Conservation (phyloP, 2,888 invertebrate genomes). For the Eilema caniola region DNA sequence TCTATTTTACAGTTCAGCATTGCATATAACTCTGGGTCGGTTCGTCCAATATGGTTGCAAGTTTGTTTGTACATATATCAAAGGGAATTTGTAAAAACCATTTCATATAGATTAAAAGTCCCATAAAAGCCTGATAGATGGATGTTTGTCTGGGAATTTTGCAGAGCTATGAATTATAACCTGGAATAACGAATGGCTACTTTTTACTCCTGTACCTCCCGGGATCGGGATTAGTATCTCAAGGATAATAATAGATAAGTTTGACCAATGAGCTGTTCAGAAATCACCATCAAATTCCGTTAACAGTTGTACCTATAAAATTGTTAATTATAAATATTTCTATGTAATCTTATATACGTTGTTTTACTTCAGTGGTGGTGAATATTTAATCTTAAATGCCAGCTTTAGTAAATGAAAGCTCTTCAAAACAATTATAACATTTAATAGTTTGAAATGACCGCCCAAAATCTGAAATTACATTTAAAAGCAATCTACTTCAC, state of each 20-base stretch:
- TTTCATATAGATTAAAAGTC: neutral
- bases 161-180: neutral
- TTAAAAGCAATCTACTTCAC: neutral
- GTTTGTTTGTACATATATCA: neutral
- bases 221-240: too few relatives aligned
- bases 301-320: too few relatives aligned
- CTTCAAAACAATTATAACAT: neutral
- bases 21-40: neutral
- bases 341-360: too few relatives aligned
- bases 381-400: neutral
- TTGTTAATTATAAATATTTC: too few relatives aligned
- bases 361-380: neutral
- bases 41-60: neutral
- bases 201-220: too few relatives aligned
- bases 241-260: too few relatives aligned
- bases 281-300: too few relatives aligned
- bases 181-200: neutral
- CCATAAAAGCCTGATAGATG: neutral
- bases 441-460: too few relatives aligned
- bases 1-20: conserved; percentile 8
- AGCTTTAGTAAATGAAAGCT: neutral
- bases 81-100: neutral
- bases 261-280: too few relatives aligned
- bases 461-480: neutral
- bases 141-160: neutral